phyloP scores from a whole-genome alignment of 2,888 invertebrate genomes.

The Allolobophora icterica region DNA sequence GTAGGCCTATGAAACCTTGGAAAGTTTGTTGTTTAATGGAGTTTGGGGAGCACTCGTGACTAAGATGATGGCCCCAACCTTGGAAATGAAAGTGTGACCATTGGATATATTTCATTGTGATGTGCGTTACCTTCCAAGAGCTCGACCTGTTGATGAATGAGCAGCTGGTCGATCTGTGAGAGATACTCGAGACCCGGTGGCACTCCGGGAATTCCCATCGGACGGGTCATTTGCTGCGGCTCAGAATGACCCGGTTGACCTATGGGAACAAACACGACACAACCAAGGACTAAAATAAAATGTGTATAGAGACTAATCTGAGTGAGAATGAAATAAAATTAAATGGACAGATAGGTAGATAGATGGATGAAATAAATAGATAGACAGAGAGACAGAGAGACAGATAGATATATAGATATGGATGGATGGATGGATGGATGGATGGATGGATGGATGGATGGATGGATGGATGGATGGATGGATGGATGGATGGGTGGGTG shows the following conservation, averaged over 20 bases:
- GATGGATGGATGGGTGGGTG: background rate
- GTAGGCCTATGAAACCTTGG: no score
- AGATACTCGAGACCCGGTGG: slow-evolving; percentile 64
- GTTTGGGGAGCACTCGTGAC: no score
- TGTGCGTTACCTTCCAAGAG: slow-evolving; percentile 58
- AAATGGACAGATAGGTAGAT: background rate
- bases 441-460: no score
- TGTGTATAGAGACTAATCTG: background rate
- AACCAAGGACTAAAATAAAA: background rate
- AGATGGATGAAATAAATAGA: no score
- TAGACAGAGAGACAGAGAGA: no score
- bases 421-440: no score
- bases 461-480: background rate
- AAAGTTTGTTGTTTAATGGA: no score
- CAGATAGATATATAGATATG: no score
- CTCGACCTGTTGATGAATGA: slow-evolving; percentile 65
- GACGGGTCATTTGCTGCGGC: slow-evolving; percentile 53
- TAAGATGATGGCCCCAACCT: no score
- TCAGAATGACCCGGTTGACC: slow-evolving; percentile 9
- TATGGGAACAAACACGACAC: background rate
- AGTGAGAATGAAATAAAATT: background rate
- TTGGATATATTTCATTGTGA: background rate
- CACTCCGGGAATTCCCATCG: slow-evolving; percentile 54
- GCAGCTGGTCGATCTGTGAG: slow-evolving; percentile 62
- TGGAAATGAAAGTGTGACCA: no score